phyloP scores from a whole-genome alignment of 2,888 invertebrate genomes.

The Drosophila diplacantha region DNA sequence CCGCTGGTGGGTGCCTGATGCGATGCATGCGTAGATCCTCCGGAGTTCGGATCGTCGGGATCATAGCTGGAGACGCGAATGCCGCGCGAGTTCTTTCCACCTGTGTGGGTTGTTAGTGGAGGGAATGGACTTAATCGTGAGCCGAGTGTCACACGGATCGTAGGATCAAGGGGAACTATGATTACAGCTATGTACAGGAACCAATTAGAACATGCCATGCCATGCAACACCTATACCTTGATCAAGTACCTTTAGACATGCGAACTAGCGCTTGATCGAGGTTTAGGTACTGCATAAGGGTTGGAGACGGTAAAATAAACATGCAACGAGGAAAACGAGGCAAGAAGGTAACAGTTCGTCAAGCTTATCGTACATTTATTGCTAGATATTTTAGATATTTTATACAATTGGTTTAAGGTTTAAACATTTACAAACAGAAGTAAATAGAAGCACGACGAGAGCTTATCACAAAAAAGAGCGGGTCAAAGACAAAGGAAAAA shows the following conservation, averaged over 20 bases:
- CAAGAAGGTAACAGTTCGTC: constrained; percentile 33
- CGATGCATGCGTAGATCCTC: constrained; percentile 34
- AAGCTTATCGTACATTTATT: constrained; percentile 70
- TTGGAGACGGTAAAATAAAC: constrained; percentile 25
- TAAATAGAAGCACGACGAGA: constrained; percentile 49
- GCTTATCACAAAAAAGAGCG: constrained; percentile 59
- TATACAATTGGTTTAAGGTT: constrained; percentile 63
- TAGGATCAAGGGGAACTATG: background rate
- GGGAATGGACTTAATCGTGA: constrained; percentile 37
- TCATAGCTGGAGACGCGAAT: constrained; percentile 84
- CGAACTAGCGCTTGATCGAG: constrained; percentile 5
- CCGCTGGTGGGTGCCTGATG: constrained; percentile 66
- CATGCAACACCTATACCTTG: constrained; percentile 7
- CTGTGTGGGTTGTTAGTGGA: constrained; percentile 66
- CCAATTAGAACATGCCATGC: constrained; percentile 33
- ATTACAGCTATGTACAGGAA: constrained; percentile 19
- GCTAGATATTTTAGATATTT: constrained; percentile 50
- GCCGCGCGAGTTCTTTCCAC: constrained; percentile 83
- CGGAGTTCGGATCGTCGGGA: constrained; percentile 82
- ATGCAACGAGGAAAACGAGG: constrained; percentile 47
- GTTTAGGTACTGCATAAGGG: background rate
- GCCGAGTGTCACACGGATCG: background rate
- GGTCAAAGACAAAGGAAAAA: constrained; percentile 6
- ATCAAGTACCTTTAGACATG: background rate
- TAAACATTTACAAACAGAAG: constrained; percentile 64